phyloP scores from a whole-genome alignment of 2,888 invertebrate species.

The Strigamia crassipes region DNA sequence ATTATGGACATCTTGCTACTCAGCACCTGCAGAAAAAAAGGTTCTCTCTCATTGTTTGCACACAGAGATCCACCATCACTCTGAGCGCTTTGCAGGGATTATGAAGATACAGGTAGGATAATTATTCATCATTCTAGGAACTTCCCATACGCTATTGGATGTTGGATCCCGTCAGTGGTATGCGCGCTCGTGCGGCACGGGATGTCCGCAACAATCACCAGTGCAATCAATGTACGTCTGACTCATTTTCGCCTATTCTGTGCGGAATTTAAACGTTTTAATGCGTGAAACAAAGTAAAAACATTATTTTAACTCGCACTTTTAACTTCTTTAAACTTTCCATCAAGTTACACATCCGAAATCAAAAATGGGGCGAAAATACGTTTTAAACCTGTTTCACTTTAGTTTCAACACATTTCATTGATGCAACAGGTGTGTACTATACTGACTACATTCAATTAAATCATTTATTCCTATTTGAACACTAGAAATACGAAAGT shows the following conservation, averaged over 20 bases:
- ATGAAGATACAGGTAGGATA: neutral
- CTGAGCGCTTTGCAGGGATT: neutral
- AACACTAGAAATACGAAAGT: too few species aligned
- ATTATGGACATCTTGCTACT: constrained; percentile 62
- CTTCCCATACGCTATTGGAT: neutral
- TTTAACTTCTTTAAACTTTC: too few species aligned
- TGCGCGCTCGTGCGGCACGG: neutral
- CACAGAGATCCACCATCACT: neutral
- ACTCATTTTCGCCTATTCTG: neutral
- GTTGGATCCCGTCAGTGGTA: neutral
- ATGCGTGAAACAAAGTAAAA: neutral
- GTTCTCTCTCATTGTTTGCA: constrained; percentile 3
- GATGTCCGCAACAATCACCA: constrained; percentile 21
- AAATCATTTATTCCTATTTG: too few species aligned
- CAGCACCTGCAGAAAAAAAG: constrained; percentile 7
- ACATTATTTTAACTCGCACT: neutral
- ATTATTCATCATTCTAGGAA: constrained; percentile 5
- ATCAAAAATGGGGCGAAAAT: too few species aligned
- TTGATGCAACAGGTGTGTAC: too few species aligned
- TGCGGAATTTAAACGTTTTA: neutral
- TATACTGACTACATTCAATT: too few species aligned
- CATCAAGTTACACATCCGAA: too few species aligned
- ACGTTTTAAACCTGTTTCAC: too few species aligned
- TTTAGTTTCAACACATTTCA: too few species aligned
- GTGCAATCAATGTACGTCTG: constrained; percentile 12